These are phyloP conservation scores for Eulemur rubriventer DNA, from an alignment of 2,797 vertebrate genomes.

Conservation along the genomic window DNA sequence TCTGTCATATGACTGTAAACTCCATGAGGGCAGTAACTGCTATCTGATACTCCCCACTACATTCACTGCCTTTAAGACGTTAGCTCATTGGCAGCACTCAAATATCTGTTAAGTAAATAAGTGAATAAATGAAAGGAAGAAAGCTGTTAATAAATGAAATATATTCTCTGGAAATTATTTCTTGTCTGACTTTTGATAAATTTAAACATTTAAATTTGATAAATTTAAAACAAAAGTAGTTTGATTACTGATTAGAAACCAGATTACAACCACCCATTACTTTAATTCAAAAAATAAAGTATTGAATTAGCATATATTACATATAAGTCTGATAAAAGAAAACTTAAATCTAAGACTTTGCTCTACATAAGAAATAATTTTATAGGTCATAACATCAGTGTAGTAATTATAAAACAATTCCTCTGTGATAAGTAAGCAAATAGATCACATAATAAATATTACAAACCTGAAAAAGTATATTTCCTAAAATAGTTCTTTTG, in stretches of 20 bases:
- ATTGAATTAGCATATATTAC: not conserved
- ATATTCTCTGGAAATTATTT: not conserved
- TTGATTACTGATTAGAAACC: slow-evolving; percentile 14
- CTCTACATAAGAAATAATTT: not conserved
- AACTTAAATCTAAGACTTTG: slow-evolving; percentile 10
- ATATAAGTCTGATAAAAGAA: not conserved
- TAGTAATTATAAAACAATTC: not conserved
- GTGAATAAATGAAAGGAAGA: not conserved
- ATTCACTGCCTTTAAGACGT: not conserved
- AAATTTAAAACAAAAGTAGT: not conserved
- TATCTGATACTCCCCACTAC: not conserved
- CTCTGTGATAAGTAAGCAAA: not conserved
- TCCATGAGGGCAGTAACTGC: not conserved
- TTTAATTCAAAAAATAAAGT: not conserved
- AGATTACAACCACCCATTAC: not conserved
- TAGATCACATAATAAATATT: not conserved
- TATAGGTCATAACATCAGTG: not conserved
- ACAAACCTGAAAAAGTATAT: not conserved
- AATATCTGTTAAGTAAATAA: not conserved
- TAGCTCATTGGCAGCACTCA: not conserved
- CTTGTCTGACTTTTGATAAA: not conserved
- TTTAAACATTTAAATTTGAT: not conserved
- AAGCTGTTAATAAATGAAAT: slow-evolving; percentile 13
- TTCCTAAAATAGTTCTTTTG: slow-evolving; percentile 15
- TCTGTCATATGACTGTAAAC: not conserved